Evolutionary conservation across 2,797 vertebrate genomes (phyloP).

Genomic region (Saxicola maurus): DNA sequence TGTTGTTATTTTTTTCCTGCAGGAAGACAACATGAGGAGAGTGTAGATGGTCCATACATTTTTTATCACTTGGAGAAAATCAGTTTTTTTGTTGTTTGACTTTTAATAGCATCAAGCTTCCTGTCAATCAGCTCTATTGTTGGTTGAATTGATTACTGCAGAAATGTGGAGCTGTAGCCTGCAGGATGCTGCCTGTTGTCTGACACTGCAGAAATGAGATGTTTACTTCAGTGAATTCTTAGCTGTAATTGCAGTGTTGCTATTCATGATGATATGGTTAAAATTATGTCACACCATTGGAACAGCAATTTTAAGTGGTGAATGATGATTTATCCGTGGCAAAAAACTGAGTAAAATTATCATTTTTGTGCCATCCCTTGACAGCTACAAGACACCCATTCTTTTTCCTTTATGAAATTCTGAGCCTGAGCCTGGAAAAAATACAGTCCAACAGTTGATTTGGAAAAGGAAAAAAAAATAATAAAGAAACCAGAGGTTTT

Average conservation of each 20-base stretch:
- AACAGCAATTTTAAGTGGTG: neutral
- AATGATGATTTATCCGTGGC: neutral
- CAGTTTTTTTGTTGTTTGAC: neutral
- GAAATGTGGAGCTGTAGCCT: neutral
- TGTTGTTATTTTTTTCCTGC: neutral
- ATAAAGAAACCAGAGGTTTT: neutral
- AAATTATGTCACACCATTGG: slow-evolving; percentile 1
- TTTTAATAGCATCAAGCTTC: neutral
- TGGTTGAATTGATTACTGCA: neutral
- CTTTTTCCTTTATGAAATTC: neutral
- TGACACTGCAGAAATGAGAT: slow-evolving; percentile 43
- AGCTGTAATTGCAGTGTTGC: slow-evolving; percentile 27
- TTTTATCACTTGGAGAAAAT: neutral
- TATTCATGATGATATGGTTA: neutral
- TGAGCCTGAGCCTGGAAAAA: neutral
- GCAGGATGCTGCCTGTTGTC: slow-evolving; percentile 9
- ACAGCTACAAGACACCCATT: neutral
- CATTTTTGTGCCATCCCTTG: neutral
- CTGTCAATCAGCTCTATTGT: slow-evolving; percentile 39
- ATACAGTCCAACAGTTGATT: neutral
- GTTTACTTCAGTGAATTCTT: slow-evolving; percentile 37
- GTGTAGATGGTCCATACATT: neutral
- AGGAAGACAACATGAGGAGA: neutral
- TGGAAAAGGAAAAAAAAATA: neutral
- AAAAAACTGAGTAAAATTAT: neutral